Base-by-base conservation (phyloP, 2,888 invertebrate genomes). In the Tricholauxania praeusta region DNA sequence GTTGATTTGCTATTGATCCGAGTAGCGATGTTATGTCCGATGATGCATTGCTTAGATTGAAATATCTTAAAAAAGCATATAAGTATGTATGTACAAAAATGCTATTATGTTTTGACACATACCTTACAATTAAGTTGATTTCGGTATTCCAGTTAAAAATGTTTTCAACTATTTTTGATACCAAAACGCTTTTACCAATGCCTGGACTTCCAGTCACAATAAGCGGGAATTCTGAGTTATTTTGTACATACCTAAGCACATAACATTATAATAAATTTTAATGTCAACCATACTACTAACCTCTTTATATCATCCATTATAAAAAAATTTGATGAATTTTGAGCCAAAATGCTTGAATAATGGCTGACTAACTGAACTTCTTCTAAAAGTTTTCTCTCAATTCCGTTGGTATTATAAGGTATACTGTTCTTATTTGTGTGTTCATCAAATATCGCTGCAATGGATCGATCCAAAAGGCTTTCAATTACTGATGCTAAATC, bases 131-230 rank as follows among this genome's bases (percentile, higher is more conserved):
- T 28, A 91, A 87, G 48, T 90, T 89, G 6, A 91, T 88, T 82
- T 93, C 92, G 1, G 91, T 91, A 74, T 91, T 88, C 89, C 91
- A 91, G 53, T 89, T 86, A 65, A 91, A 91, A 72, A 92, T 91
- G 65, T 91, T 89, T 64, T 92, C 90, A 64, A 92, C 92, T 12
- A 93, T 91, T 76, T 93, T 90, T 1, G 96, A 93, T 52, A 94
- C 89, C 8, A 95, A 88, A 1, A 94, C 93, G 5, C 94, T 94
- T 87, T 96, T 96, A 1, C 96, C 96, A 85, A 93, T 93, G 14
- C 96, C 96, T n/a, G 92, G 90, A 39, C 92, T 91, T 0, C 95
- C 96, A 75, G 93, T 91, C 72, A 96, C 87, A 15, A 95, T 91
- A 73, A 96, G 86, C 0, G 95, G 94, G 69, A 82, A 80, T 1